phyloP scores from a whole-genome alignment of 2,888 invertebrate genomes.

The Onchidella celtica region DNA sequence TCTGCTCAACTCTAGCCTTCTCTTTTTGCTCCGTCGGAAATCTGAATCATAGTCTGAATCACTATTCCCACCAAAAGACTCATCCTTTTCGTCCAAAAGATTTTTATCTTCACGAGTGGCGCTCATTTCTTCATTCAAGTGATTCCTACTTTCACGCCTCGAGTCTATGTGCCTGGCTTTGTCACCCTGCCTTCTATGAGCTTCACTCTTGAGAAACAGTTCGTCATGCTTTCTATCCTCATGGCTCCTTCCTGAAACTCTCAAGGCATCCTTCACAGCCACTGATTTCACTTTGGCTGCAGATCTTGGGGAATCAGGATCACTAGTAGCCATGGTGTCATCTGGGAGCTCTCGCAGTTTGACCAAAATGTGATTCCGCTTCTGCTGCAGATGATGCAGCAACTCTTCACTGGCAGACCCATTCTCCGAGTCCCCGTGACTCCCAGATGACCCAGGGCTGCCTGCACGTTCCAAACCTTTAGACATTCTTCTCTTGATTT shows the following conservation, averaged over 20 bases:
- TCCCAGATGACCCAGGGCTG: constrained; percentile 69
- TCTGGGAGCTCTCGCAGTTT: constrained; percentile 76
- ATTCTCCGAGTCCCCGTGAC: constrained; percentile 81
- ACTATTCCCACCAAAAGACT: constrained; percentile 33
- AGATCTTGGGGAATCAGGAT: constrained; percentile 56
- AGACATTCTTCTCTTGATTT: neutral
- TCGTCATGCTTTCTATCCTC: constrained; percentile 27
- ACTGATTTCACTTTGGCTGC: constrained; percentile 41
- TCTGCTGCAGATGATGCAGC: constrained; percentile 73
- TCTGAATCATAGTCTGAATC: constrained; percentile 44
- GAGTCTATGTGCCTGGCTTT: constrained; percentile 12
- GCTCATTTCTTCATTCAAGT: constrained; percentile 18
- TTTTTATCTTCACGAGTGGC: constrained; percentile 39
- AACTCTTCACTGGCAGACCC: constrained; percentile 82
- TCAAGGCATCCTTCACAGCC: constrained; percentile 41
- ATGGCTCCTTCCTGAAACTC: constrained; percentile 27
- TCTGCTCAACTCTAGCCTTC: constrained; percentile 13
- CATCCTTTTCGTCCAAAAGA: constrained; percentile 37
- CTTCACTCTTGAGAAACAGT: neutral
- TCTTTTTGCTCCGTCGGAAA: constrained; percentile 26
- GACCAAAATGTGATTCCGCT: constrained; percentile 76
- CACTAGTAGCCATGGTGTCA: constrained; percentile 67
- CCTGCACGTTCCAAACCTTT: constrained; percentile 49
- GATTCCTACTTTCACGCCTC: constrained; percentile 18
- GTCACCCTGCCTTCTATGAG: neutral